Percentiles rank a stretch among this genome's conserved stretches.
Conservation (phyloP, 2,888 invertebrate genomes). For the Hirtodrosophila cameraria region DNA sequence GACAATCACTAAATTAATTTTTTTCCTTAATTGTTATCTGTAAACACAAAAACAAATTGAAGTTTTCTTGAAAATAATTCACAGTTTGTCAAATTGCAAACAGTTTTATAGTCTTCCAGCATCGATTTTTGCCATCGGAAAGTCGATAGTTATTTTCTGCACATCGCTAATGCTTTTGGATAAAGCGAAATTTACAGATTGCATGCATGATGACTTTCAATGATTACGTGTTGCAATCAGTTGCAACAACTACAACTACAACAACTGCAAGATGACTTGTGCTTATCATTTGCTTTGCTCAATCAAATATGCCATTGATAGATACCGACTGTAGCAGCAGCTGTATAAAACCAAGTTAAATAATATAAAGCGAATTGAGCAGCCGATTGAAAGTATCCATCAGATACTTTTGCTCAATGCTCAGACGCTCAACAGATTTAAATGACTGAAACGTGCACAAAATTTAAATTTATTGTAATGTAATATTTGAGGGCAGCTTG, state of each 20-base stretch:
- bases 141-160: too few species aligned
- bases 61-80: too few species aligned
- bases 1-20: too few species aligned
- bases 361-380: conserved; percentile 19
- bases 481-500: conserved; percentile 59
- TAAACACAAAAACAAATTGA: too few species aligned
- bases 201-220: conserved; percentile 32
- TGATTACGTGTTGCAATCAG: conserved; percentile 7
- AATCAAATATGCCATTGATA: conserved; percentile 59
- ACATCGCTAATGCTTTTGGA: too few species aligned
- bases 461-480: conserved; percentile 72
- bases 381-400: conserved; percentile 46
- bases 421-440: conserved; percentile 73
- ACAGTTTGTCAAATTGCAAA: too few species aligned
- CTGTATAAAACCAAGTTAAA: conserved; percentile 9
- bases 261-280: not conserved
- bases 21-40: too few species aligned
- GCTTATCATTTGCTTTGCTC: conserved; percentile 21
- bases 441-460: conserved; percentile 76
- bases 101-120: too few species aligned
- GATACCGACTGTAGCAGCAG: conserved; percentile 2
- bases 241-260: conserved; percentile 4
- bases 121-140: too few species aligned
- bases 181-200: conserved; percentile 15
- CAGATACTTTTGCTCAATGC: conserved; percentile 59